phyloP scores from a whole-genome alignment of 2,797 vertebrate species.

The Selene dorsalis region DNA sequence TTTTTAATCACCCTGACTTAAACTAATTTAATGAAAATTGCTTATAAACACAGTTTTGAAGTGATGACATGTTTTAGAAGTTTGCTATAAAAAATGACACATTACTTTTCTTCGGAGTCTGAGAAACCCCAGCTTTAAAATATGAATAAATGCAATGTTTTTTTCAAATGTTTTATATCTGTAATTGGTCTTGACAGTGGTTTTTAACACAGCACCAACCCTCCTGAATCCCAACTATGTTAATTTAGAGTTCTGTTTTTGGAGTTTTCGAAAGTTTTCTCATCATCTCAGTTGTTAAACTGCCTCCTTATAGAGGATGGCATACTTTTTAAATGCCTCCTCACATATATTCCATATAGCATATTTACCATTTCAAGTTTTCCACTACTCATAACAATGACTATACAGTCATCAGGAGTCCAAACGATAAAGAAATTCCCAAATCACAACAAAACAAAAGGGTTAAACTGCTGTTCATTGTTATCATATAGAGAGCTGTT shows the following conservation, averaged over 20 bases:
- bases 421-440: not conserved
- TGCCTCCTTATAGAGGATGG: not conserved
- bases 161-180: not conserved
- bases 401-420: not conserved
- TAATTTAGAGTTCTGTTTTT: not conserved
- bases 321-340: not conserved
- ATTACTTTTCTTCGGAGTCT: not conserved
- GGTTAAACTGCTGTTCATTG: not conserved
- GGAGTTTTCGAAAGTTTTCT: not conserved
- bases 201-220: not conserved
- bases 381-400: not conserved
- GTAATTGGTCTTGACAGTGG: slow-evolving; percentile 1
- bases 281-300: not conserved
- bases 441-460: not conserved
- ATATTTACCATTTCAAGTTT: too few relatives aligned
- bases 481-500: slow-evolving; percentile 36
- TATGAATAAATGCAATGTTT: not conserved
- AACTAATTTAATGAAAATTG: not conserved
- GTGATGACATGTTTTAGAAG: not conserved
- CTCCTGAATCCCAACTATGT: slow-evolving; percentile 1
- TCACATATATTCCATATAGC: not conserved
- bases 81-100: not conserved
- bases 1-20: not conserved
- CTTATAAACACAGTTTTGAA: not conserved
- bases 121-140: not conserved